Evolutionary conservation across 2,888 invertebrate species (phyloP).

Genomic region (Drosophila meridionalis): DNA sequence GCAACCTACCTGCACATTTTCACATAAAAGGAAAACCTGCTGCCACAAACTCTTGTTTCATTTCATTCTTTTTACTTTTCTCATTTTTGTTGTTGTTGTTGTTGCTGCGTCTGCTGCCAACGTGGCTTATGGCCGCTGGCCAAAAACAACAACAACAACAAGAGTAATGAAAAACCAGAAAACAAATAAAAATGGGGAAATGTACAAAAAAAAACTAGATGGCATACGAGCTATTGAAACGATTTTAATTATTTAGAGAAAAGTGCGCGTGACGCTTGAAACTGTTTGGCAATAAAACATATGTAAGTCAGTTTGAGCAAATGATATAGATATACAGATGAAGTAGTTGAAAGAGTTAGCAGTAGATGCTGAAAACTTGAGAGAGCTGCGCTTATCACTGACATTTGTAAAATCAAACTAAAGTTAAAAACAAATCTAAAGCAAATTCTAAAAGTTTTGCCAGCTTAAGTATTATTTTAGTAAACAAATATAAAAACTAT

Average conservation of each 20-base stretch:
- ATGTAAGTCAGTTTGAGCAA: not conserved
- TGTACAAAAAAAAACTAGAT: not conserved
- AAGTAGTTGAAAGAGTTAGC: not conserved
- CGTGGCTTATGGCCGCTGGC: conserved; percentile 34
- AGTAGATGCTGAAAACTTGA: not conserved
- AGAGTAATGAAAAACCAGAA: conserved; percentile 24
- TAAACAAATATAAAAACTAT: no score
- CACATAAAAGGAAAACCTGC: conserved; percentile 47
- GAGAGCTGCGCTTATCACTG: no score
- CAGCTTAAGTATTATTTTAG: no score
- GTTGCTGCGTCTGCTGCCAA: not conserved
- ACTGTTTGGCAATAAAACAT: not conserved
- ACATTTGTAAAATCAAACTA: no score
- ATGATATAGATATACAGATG: not conserved
- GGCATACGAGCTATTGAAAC: conserved; percentile 22
- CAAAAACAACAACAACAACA: conserved; percentile 30
- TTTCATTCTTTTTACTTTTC: conserved; percentile 4
- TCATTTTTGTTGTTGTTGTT: conserved; percentile 17
- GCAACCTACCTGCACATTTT: conserved; percentile 71
- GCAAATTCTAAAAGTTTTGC: no score
- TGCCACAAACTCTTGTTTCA: conserved; percentile 39
- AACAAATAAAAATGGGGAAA: conserved; percentile 14
- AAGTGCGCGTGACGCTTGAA: not conserved
- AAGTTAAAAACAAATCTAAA: no score
- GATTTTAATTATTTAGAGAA: conserved; percentile 14